Percentiles rank a stretch among this genome's conserved stretches.
phyloP scores from a whole-genome alignment of 2,113 vertebrate genomes.

The Anhinga rufa region DNA sequence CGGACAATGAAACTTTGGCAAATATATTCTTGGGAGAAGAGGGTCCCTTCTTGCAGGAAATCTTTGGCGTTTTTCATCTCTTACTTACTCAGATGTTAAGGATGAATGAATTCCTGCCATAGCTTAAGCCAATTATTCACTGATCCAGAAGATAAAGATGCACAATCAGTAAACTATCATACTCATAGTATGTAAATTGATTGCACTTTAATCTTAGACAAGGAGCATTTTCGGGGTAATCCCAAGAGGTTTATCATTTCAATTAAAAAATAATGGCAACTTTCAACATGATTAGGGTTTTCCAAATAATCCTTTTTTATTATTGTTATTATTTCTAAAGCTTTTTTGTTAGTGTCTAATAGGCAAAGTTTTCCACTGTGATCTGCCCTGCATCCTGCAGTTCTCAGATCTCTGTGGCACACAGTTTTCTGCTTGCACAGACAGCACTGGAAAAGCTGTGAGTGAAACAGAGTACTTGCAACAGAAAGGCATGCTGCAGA shows the following conservation, averaged over 20 bases:
- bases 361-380: neutral
- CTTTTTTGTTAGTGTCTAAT: neutral
- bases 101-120: neutral
- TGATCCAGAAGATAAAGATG: constrained; percentile 36
- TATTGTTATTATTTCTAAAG: neutral
- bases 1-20: neutral
- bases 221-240: neutral
- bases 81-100: neutral
- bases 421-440: fast-evolving
- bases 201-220: neutral
- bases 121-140: constrained; percentile 39
- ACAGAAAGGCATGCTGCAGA: neutral
- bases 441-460: neutral
- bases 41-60: neutral
- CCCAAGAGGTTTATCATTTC: neutral
- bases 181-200: neutral
- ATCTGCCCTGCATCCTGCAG: neutral
- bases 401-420: neutral
- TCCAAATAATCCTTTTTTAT: neutral
- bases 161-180: neutral
- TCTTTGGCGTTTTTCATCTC: neutral
- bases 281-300: neutral
- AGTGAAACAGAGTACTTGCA: neutral
- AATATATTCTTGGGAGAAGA: neutral
- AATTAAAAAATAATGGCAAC: neutral